A percentile compares a stretch with the other conserved stretches of the same genome.
These are phyloP conservation scores for Cydia splendana DNA, from an alignment of 1,140 invertebrate species.

Conservation along the genomic window DNA sequence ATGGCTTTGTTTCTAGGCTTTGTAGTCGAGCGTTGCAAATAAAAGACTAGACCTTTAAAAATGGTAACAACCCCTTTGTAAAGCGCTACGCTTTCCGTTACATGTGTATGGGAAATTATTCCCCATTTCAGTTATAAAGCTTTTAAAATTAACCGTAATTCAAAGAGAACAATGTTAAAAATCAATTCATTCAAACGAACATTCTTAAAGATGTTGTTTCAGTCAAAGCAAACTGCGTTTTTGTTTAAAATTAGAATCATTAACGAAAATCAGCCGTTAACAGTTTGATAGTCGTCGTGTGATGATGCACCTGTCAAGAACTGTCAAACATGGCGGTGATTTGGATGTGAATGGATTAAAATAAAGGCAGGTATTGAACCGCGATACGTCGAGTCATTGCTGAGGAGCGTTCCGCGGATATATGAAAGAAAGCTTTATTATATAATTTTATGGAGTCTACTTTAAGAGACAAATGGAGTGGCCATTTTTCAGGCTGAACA, in stretches of 20 bases:
- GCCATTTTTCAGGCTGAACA: no score
- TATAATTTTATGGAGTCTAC: not conserved
- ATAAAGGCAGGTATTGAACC: slow-evolving; percentile 62
- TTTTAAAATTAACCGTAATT: slow-evolving; percentile 1
- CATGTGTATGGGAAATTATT: not conserved
- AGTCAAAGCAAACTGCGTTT: not conserved
- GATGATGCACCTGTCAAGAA: slow-evolving; percentile 55
- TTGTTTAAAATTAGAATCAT: slow-evolving; percentile 15
- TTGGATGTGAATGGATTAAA: slow-evolving; percentile 56
- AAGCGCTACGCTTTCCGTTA: slow-evolving; percentile 13
- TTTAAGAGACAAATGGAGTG: no score
- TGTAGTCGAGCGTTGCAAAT: slow-evolving; percentile 24
- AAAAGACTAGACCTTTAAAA: slow-evolving; percentile 32
- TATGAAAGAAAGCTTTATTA: not conserved
- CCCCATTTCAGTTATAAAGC: not conserved
- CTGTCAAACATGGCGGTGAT: slow-evolving; percentile 57
- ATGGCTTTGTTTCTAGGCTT: slow-evolving; percentile 31
- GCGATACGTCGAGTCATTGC: slow-evolving; percentile 58
- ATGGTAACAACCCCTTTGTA: slow-evolving; percentile 7
- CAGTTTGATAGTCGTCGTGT: slow-evolving; percentile 22
- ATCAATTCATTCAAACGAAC: not conserved
- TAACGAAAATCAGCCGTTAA: not conserved
- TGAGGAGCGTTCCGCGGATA: slow-evolving; percentile 38
- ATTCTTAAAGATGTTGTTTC: not conserved
- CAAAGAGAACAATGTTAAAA: not conserved